Evolutionary conservation across 2,797 vertebrate genomes (phyloP), one percentile per base, ranked within the genome.

Genomic region (Eurystomus glaucurus): DNA sequence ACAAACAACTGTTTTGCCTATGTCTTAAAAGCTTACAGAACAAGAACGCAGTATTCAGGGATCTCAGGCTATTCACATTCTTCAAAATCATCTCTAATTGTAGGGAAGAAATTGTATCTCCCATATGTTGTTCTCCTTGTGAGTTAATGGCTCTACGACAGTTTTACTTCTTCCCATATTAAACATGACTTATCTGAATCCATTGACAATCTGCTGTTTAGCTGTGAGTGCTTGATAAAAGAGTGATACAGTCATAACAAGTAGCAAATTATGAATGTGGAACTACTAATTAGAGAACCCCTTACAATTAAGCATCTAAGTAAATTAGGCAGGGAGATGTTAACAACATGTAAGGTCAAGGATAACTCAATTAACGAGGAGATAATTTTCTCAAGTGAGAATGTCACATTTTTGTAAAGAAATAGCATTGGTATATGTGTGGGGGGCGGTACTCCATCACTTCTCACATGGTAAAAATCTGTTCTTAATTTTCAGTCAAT

Each of bases 401-500:
- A 93, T 95, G 96, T 97, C 91, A 98, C 97, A 85, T 96, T 97
- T 92, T 87, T 94, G 91, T 96, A 82, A 97, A 83, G 71, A 55
- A 91, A 75, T 65, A 80, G 88, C 60, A 76, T 94, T 48, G 31
- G 46, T 55, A 35, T 66, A 25, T 70, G 61, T 57, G 2, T 8
- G 57, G 68, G 26, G 77, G 68, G 54, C 51, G 35, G 9, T 92
- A 57, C 85, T 79, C 81, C 68, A 70, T 35, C 78, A 85, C 96
- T 82, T 70, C 45, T 86, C 98, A 96, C 95, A 71, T 97, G 97
- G 85, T 97, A 91, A 96, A 97, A 87, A 87, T 97, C 71, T 87
- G 72, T 93, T 97, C 91, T 97, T 96, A 96, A 96, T 94, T 98
- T 97, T 58, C 97, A 99, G 99, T 99, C 99, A 94, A 99, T 99